Evolutionary conservation across 2,113 vertebrate species (phyloP).

Genomic region (Micronycteris hirsuta): DNA sequence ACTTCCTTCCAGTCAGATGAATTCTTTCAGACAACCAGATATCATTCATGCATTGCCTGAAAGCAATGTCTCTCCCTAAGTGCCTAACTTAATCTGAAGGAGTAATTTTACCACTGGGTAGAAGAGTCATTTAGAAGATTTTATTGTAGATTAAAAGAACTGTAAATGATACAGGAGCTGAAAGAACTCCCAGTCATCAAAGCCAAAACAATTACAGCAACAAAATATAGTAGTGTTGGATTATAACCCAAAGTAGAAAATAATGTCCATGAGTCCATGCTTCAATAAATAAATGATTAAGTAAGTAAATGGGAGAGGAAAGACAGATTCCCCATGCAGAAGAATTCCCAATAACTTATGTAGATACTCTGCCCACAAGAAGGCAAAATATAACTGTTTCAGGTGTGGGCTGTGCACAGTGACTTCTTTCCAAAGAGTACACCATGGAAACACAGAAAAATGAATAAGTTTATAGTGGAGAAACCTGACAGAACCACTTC

Average conservation of each 20-base stretch:
- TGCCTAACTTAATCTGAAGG: not conserved
- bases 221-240: not conserved
- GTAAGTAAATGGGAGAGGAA: not conserved
- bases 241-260: not conserved
- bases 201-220: not conserved
- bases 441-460: not conserved
- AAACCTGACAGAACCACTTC: not conserved
- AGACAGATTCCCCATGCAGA: not conserved
- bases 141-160: not conserved
- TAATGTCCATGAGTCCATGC: not conserved
- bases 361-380: not conserved
- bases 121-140: not conserved
- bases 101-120: not conserved
- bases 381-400: not conserved
- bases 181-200: not conserved
- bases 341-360: not conserved
- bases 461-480: not conserved
- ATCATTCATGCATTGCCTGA: not conserved
- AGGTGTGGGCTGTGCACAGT: not conserved
- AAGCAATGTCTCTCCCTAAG: not conserved
- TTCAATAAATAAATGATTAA: not conserved
- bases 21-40: slow-evolving; percentile 3
- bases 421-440: not conserved
- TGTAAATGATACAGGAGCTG: not conserved
- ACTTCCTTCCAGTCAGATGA: slow-evolving; percentile 53